These are phyloP conservation scores for Gymnarchus niloticus DNA, from an alignment of 2,113 vertebrate species.

Conservation along the genomic window DNA sequence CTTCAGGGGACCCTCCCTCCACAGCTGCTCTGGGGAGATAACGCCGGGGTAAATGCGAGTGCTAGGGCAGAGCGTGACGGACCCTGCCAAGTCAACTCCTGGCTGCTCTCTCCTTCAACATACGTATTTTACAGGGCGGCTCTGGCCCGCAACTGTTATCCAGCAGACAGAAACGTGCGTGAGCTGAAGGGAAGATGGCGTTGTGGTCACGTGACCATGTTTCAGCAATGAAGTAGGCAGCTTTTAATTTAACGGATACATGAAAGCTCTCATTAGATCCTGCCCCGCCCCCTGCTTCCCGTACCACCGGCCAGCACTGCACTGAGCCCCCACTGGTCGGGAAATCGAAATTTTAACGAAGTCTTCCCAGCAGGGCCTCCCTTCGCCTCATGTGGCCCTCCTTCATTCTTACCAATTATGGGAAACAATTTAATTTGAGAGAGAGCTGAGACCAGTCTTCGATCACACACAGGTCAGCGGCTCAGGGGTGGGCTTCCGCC, in stretches of 20 bases:
- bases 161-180: not conserved
- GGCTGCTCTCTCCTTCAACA: not conserved
- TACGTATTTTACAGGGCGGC: no score
- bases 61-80: not conserved
- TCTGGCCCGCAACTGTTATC: no score
- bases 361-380: slow-evolving; percentile 12
- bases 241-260: not conserved
- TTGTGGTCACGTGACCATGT: not conserved
- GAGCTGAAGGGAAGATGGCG: not conserved
- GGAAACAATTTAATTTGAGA: not conserved
- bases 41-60: not conserved
- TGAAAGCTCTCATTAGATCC: not conserved
- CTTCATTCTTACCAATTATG: not conserved
- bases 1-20: not conserved
- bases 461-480: not conserved
- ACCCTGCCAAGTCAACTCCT: not conserved
- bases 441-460: not conserved
- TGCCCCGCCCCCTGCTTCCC: not conserved
- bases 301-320: no score
- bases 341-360: slow-evolving; percentile 25
- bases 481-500: not conserved
- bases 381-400: not conserved
- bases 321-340: slow-evolving; percentile 5
- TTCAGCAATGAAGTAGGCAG: not conserved
- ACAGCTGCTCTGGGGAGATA: slow-evolving; percentile 17